Conservation (phyloP, 2,113 vertebrate genomes). For the Gallinago media region DNA sequence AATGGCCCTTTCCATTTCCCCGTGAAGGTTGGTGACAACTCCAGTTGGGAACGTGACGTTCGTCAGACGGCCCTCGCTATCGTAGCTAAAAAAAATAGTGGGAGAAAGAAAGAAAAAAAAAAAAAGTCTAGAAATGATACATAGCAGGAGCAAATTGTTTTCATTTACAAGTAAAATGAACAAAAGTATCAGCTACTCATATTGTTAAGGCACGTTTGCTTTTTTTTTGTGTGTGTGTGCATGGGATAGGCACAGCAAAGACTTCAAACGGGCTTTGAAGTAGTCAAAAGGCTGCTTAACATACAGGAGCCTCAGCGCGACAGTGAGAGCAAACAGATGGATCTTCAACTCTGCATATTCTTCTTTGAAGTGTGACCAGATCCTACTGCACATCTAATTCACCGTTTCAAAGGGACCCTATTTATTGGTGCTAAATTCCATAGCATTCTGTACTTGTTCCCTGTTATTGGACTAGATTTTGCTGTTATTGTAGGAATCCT, state of each 20-base stretch:
- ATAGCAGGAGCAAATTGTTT: constrained; percentile 38
- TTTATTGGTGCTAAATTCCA: constrained; percentile 64
- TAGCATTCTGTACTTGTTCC: constrained; percentile 13
- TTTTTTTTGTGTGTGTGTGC: constrained; percentile 29
- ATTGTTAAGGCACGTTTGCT: constrained; percentile 45
- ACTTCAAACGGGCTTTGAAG: constrained; percentile 79
- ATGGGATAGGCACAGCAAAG: constrained; percentile 41
- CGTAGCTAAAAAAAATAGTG: constrained; percentile 82
- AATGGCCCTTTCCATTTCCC: constrained; percentile 90
- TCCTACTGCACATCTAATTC: constrained; percentile 73
- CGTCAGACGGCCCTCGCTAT: constrained; percentile 94
- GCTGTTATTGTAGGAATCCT: not conserved
- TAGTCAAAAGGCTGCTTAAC: constrained; percentile 74
- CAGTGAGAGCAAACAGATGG: constrained; percentile 67
- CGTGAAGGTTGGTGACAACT: constrained; percentile 92
- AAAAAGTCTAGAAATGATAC: not conserved
- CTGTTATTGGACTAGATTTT: constrained; percentile 40
- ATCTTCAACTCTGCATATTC: constrained; percentile 62
- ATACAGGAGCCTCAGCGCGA: constrained; percentile 49
- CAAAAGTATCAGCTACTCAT: constrained; percentile 3
- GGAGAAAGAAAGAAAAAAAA: not conserved
- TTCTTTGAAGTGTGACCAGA: constrained; percentile 77
- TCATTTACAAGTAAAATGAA: constrained; percentile 23
- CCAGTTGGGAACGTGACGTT: constrained; percentile 98
- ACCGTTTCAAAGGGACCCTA: constrained; percentile 74